Conservation (phyloP, 2,113 vertebrate genomes). For the Eudyptes chrysolophus region DNA sequence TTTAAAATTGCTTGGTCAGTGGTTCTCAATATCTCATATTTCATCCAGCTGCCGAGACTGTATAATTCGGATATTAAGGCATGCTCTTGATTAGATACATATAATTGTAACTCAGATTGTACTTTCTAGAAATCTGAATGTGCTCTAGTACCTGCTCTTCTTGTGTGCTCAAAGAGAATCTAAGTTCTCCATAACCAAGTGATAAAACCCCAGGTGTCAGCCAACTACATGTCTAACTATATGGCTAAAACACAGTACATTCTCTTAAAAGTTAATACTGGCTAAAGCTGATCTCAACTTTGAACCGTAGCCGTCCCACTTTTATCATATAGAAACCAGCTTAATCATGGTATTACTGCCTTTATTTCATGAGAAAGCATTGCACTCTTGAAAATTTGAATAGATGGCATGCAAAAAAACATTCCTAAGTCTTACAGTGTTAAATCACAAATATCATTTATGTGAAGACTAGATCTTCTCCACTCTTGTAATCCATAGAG, state of each 20-base stretch:
- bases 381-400: not conserved
- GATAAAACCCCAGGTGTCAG: not conserved
- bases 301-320: accelerated
- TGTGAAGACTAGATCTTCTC: not conserved
- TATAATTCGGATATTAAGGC: conserved; percentile 9
- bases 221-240: not conserved
- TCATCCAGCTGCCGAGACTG: not conserved
- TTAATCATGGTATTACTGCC: not conserved
- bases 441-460: not conserved
- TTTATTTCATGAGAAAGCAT: not conserved
- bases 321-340: not conserved
- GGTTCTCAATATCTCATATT: conserved; percentile 1
- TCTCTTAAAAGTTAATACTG: not conserved
- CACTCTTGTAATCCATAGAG: not conserved
- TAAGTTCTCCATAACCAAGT: not conserved
- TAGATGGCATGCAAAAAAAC: not conserved
- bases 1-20: conserved; percentile 60
- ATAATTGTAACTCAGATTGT: conserved; percentile 2
- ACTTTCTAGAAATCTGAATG: not conserved
- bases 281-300: not conserved
- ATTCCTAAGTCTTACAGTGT: not conserved
- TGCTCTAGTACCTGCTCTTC: not conserved
- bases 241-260: not conserved
- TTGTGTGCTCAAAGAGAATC: not conserved
- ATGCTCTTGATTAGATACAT: not conserved